Base-by-base conservation (phyloP, 2,888 invertebrate species). In the Hermaeophaga mercurialis region DNA sequence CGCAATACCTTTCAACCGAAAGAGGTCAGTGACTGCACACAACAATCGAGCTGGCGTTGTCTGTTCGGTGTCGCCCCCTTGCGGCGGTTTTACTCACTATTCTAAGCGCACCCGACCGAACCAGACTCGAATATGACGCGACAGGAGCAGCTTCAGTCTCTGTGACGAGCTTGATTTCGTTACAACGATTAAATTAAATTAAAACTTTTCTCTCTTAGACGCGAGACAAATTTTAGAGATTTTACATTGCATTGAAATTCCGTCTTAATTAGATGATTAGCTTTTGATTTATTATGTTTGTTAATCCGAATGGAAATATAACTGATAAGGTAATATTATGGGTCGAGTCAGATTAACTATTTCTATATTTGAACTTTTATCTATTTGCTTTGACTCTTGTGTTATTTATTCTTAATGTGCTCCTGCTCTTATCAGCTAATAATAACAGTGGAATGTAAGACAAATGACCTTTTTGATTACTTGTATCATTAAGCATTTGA, bases 1-100 rank as follows among this genome's bases (percentile, higher is more conserved):
- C 59, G 62, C 62, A 59, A 62, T 59, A 52, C 57, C 52, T 57
- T 62, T 49, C 46, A 53, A 47, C 36, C 62, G 53, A 59, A 59
- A 58, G 62, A 62, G 62, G 62, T 62, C 62, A 62, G 62, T 62
- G 62, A 62, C 62, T 62, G 62, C 52, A 49, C 46, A 55, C n/a
- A 39, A 39, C 28, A 53, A 58, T 58, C 48, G 49, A 58, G 54
- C 31, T 58, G 58, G 52, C 59, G 45, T 41, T 39, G 47, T 34
- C 54, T 49, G 57, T 15, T 24, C 34, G 43, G 36, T 62, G 62
- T 53, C 59, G 59, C 62, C 53, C 41, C 45, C 62, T 55, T 18
- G 26, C 46, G 61, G 54, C 28, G 6, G 15, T 24, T 49, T 39
- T 33, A 9, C 9, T 33, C 24, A 48, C 46, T n/a, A 44, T 26